A percentile compares a stretch with the other conserved stretches of the same genome.
Evolutionary conservation across 2,797 vertebrate genomes (phyloP).

Genomic region (Bradypus variegatus): DNA sequence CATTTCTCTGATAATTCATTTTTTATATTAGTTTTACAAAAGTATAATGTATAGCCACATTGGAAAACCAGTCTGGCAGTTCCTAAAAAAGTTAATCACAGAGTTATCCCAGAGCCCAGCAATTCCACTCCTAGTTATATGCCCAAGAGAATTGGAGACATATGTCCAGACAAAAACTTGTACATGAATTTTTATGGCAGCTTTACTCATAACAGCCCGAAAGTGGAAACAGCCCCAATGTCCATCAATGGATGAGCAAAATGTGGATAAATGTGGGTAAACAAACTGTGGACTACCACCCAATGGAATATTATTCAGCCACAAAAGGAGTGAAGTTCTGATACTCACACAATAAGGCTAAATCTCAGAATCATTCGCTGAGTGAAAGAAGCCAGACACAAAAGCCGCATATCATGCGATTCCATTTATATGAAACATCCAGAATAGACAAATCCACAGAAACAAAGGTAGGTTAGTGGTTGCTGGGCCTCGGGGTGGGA

Average conservation of each 20-base stretch:
- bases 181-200: background rate
- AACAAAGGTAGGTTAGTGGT: background rate
- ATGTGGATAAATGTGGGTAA: no score
- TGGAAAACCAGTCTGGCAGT: background rate
- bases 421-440: background rate
- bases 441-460: background rate
- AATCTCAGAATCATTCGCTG: background rate
- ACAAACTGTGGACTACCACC: fast-evolving
- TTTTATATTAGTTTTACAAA: background rate
- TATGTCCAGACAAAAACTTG: no score
- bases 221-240: background rate
- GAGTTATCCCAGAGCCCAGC: background rate
- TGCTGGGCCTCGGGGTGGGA: no score
- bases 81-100: background rate
- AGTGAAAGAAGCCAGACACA: background rate
- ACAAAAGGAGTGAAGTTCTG: no score
- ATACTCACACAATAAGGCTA: fast-evolving
- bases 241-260: background rate
- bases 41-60: background rate
- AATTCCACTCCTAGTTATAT: background rate
- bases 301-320: background rate
- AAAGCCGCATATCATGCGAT: background rate
- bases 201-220: background rate
- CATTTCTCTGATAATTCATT: background rate
- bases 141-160: background rate